Percentiles rank a stretch among this genome's conserved stretches.
These are phyloP conservation scores for Drosophila imparisetae DNA, from an alignment of 2,888 invertebrate species.

Conservation along the genomic window DNA sequence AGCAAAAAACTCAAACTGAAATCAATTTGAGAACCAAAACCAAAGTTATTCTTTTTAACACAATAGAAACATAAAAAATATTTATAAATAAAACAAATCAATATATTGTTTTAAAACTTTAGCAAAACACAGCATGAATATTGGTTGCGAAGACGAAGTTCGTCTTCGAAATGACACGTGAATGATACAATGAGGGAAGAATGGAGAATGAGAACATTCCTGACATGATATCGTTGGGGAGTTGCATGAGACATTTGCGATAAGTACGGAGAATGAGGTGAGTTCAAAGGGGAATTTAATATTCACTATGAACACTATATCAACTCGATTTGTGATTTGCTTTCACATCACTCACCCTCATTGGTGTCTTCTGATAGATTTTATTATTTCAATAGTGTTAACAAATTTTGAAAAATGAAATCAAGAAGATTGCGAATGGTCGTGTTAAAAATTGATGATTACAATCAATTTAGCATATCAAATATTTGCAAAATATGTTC, in stretches of 20 bases:
- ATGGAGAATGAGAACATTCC: slow-evolving; percentile 36
- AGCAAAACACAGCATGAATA: slow-evolving; percentile 82
- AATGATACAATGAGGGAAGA: slow-evolving; percentile 29
- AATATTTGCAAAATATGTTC: slow-evolving; percentile 8
- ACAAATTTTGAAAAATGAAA: slow-evolving; percentile 64
- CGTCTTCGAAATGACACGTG: slow-evolving; percentile 33
- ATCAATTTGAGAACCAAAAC: slow-evolving; percentile 20
- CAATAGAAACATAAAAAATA: slow-evolving; percentile 19
- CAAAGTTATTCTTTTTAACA: slow-evolving; percentile 43
- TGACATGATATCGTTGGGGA: slow-evolving; percentile 17
- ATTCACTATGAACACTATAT: slow-evolving; percentile 34
- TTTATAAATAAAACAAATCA: slow-evolving; percentile 4
- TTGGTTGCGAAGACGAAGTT: slow-evolving; percentile 21
- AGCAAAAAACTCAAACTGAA: slow-evolving; percentile 17
- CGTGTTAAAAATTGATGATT: slow-evolving; percentile 56
- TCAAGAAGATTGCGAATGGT: slow-evolving; percentile 58
- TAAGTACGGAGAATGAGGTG: slow-evolving; percentile 46
- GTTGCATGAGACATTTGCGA: slow-evolving; percentile 20
- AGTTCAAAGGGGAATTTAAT: slow-evolving; percentile 23
- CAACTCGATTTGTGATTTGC: slow-evolving; percentile 39
- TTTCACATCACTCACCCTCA: slow-evolving; percentile 83
- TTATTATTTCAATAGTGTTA: slow-evolving; percentile 34
- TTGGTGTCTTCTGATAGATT: slow-evolving; percentile 83
- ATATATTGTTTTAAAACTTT: slow-evolving; percentile 45
- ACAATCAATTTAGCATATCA: slow-evolving; percentile 29